Evolutionary conservation across 2,113 vertebrate genomes (phyloP).

Genomic region (Aegithalos caudatus): DNA sequence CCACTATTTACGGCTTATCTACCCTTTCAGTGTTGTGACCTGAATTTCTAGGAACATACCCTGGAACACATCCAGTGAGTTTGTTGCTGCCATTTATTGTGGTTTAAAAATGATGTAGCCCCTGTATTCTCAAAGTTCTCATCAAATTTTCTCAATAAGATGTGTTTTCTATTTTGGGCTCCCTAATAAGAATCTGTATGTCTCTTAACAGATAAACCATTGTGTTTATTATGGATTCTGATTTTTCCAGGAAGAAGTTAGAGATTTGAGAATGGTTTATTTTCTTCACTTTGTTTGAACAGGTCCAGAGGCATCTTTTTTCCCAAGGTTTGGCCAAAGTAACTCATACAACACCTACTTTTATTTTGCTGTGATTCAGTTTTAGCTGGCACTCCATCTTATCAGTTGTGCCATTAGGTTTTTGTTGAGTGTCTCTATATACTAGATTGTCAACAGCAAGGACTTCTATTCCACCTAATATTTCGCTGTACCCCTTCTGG

Average conservation of each 20-base stretch:
- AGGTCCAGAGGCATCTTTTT: not conserved
- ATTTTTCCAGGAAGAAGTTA: not conserved
- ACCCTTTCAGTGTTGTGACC: not conserved
- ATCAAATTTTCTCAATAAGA: not conserved
- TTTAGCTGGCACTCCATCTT: constrained; percentile 26
- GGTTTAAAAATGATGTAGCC: not conserved
- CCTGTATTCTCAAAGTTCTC: not conserved
- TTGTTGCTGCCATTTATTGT: not conserved
- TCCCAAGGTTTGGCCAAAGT: not conserved
- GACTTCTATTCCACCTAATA: not conserved
- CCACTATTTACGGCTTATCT: not conserved
- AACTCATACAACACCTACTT: not conserved
- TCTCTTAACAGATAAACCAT: not conserved
- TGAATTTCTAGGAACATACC: constrained; percentile 1
- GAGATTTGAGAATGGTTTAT: not conserved
- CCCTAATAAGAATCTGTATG: not conserved
- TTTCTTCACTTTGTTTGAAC: not conserved
- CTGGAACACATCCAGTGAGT: not conserved
- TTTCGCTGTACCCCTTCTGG: not conserved
- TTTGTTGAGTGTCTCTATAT: not conserved
- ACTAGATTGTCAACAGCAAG: not conserved
- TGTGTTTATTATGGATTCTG: not conserved
- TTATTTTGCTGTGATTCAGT: constrained; percentile 6
- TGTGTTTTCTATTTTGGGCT: not conserved
- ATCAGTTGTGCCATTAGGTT: not conserved